Evolutionary conservation across 2,113 vertebrate genomes (phyloP).

Genomic region (Myocastor coypus): DNA sequence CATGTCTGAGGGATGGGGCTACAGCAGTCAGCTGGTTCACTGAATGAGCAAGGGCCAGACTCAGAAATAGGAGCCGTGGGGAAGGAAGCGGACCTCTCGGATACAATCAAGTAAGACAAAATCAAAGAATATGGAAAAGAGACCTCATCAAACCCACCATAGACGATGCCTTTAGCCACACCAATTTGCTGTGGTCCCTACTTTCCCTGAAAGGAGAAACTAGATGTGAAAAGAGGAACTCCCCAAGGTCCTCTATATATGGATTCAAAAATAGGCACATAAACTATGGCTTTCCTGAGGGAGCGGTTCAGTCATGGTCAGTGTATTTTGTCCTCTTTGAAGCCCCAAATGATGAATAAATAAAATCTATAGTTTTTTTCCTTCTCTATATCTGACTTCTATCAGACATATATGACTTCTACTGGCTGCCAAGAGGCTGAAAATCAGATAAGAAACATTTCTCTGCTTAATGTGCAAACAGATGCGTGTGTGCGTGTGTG

Average conservation of each 20-base stretch:
- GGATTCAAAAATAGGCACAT: background rate
- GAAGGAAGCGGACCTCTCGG: background rate
- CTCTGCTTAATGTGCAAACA: background rate
- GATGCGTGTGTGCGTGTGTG: background rate
- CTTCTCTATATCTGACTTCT: slow-evolving; percentile 20
- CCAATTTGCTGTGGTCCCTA: background rate
- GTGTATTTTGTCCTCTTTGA: slow-evolving; percentile 15
- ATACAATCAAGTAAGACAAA: background rate
- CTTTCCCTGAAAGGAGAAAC: background rate
- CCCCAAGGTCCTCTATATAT: background rate
- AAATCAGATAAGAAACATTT: slow-evolving; percentile 28
- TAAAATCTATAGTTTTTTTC: background rate
- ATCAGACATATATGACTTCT: too few relatives aligned
- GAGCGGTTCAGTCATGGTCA: background rate
- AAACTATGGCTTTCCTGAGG: background rate
- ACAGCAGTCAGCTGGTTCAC: background rate
- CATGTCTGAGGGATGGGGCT: background rate
- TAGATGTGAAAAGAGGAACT: background rate
- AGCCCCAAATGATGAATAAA: slow-evolving; percentile 1
- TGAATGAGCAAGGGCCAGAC: background rate
- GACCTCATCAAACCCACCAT: background rate
- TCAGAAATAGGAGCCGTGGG: background rate
- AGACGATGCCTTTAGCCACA: background rate
- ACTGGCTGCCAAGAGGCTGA: background rate
- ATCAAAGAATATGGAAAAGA: background rate